Conservation (phyloP, 2,888 invertebrate genomes). For the Ceriagrion tenellum region DNA sequence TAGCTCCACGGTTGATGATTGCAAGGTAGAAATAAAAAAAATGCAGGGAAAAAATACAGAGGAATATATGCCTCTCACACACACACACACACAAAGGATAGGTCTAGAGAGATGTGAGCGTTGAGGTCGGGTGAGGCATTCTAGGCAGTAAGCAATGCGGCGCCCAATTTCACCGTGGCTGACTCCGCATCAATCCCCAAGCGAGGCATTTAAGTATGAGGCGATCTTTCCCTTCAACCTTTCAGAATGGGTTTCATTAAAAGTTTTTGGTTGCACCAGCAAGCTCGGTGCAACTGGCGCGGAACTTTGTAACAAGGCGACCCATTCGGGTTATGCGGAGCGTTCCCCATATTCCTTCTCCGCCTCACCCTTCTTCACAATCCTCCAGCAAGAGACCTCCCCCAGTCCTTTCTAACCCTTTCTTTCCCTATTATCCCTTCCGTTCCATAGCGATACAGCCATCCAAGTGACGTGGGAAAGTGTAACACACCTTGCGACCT, state of each 20-base stretch:
- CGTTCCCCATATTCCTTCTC: neutral
- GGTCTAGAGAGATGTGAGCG: neutral
- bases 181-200: conserved; percentile 19
- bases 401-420: neutral
- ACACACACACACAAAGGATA: neutral
- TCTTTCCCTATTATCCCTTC: neutral
- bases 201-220: conserved; percentile 32
- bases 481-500: too few species aligned
- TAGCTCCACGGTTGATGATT: neutral
- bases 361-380: neutral
- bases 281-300: neutral
- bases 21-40: neutral
- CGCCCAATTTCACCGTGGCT: conserved; percentile 19
- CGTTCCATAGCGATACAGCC: too few species aligned
- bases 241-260: conserved; percentile 39
- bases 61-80: neutral
- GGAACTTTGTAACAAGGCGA: conserved; percentile 27
- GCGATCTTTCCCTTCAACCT: conserved; percentile 33
- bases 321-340: neutral
- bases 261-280: conserved; percentile 34
- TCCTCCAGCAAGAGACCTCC: neutral
- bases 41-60: neutral
- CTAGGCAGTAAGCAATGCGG: neutral
- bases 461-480: too few species aligned
- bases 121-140: neutral